Conservation (phyloP, 2,888 invertebrate species). For the Macrophya alboannulata region DNA sequence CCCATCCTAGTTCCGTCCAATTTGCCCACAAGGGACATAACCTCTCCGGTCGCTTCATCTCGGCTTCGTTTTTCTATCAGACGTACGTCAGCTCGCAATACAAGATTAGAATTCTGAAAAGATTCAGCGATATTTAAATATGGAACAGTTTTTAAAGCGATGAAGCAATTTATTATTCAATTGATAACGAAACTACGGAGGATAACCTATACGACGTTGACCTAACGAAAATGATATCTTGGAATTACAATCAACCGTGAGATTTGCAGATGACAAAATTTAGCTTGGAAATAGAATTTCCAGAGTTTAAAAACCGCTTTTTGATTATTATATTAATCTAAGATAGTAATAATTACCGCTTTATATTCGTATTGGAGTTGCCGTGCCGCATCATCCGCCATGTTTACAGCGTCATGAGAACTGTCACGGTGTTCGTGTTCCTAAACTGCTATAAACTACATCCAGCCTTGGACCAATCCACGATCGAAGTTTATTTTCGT, state of each 20-base stretch:
- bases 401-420: slow-evolving; percentile 77
- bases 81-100: slow-evolving; percentile 99
- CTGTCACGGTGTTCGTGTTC: slow-evolving; percentile 17
- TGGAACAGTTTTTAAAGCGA: background rate
- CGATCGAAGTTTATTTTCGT: background rate
- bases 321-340: background rate
- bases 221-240: slow-evolving; percentile 1
- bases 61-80: slow-evolving; percentile 97
- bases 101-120: slow-evolving; percentile 98
- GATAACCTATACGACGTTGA: slow-evolving; percentile 58
- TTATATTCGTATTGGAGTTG: slow-evolving; percentile 99
- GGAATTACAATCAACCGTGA: background rate
- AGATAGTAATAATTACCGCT: slow-evolving; percentile 88
- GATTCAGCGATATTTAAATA: slow-evolving; percentile 59
- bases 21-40: slow-evolving; percentile 96
- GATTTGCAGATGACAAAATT: background rate
- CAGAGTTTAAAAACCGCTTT: background rate
- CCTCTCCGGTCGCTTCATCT: slow-evolving; percentile 99
- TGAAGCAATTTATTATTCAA: slow-evolving; percentile 35
- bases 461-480: background rate
- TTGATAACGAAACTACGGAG: slow-evolving; percentile 35
- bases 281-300: background rate
- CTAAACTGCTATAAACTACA: background rate
- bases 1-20: slow-evolving; percentile 97
- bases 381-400: slow-evolving; percentile 99